Conservation (phyloP, 2,113 vertebrate species). For the Sinocyclocheilus anophthalmus region DNA sequence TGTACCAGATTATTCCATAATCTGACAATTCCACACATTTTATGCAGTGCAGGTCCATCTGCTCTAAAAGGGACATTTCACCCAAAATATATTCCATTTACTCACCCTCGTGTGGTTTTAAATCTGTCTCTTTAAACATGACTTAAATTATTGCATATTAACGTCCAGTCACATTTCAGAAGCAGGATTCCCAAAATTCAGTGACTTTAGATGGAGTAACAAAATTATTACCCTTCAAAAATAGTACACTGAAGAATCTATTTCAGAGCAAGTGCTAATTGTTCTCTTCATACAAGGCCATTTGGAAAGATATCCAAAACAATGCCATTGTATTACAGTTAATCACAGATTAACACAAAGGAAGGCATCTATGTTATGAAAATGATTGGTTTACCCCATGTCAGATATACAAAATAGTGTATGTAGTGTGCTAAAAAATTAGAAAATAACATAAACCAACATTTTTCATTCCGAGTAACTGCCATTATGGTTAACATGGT, state of each 20-base stretch:
- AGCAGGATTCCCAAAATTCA: slow-evolving; percentile 16
- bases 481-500: slow-evolving; percentile 27
- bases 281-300: slow-evolving; percentile 1
- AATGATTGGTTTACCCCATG: slow-evolving; percentile 17
- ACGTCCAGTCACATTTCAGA: not conserved
- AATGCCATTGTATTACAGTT: slow-evolving; percentile 28
- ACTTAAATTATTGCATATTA: not conserved
- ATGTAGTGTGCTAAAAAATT: slow-evolving; percentile 49
- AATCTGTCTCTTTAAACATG: not conserved
- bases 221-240: slow-evolving; percentile 8
- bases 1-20: slow-evolving; percentile 49
- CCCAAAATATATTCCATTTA: not conserved
- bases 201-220: slow-evolving; percentile 13
- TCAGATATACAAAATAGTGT: slow-evolving; percentile 33
- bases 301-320: slow-evolving; percentile 12
- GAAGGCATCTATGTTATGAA: slow-evolving; percentile 46
- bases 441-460: slow-evolving; percentile 19
- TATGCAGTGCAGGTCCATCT: slow-evolving; percentile 43
- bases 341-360: slow-evolving; percentile 32
- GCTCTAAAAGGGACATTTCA: not conserved
- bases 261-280: not conserved
- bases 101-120: not conserved
- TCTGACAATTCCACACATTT: slow-evolving; percentile 36
- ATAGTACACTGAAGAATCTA: not conserved
- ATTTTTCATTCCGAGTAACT: slow-evolving; percentile 12